phyloP scores from a whole-genome alignment of 2,113 vertebrate species.

The Calyptomena viridis region DNA sequence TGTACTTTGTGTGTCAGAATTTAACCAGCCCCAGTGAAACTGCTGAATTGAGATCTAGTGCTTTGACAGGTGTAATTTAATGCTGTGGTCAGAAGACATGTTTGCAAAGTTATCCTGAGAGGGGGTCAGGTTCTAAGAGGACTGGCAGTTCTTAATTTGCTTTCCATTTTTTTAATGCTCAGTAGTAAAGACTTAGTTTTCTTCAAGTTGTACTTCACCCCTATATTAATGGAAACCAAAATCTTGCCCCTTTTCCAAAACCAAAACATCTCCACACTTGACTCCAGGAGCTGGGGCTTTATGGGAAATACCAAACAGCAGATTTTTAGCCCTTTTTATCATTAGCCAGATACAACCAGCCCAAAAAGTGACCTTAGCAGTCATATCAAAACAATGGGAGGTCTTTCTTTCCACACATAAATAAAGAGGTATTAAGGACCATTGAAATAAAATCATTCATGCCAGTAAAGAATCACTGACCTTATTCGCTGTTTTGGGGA shows the following conservation, averaged over 20 bases:
- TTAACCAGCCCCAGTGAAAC: neutral
- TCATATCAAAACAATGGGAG: neutral
- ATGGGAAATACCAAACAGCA: neutral
- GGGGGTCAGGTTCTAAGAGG: neutral
- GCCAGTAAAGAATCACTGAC: neutral
- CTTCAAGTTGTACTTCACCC: too few relatives aligned
- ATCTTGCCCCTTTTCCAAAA: too few relatives aligned
- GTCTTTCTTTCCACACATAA: neutral
- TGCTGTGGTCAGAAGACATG: neutral
- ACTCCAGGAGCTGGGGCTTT: neutral
- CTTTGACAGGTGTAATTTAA: neutral
- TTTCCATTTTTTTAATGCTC: neutral
- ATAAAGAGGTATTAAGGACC: neutral
- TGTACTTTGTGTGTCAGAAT: neutral
- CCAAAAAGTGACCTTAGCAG: neutral
- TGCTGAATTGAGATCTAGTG: neutral
- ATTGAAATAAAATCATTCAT: neutral
- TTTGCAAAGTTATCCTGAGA: neutral
- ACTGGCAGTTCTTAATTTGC: neutral
- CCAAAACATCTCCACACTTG: neutral
- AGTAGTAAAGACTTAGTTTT: neutral
- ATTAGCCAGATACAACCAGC: neutral
- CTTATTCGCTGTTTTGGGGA: neutral
- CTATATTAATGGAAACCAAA: too few relatives aligned
- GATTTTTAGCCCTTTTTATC: neutral